Evolutionary conservation across 2,113 vertebrate species (phyloP).

Genomic region (Vidua macroura): DNA sequence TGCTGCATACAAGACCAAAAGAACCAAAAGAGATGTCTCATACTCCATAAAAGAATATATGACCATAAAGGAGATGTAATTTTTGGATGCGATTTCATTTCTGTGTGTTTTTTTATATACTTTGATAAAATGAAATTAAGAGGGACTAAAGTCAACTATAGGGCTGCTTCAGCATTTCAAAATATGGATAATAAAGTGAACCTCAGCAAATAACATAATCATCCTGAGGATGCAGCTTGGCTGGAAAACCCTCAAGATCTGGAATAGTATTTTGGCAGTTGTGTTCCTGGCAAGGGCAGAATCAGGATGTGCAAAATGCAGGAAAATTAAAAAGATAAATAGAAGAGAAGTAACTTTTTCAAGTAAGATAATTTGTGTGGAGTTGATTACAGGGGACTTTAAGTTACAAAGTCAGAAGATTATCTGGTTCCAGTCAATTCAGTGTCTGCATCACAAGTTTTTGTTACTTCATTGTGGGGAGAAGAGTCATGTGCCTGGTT

Average conservation of each 20-base stretch:
- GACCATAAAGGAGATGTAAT: neutral
- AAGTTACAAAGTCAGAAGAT: neutral
- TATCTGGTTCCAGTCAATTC: neutral
- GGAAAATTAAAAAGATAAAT: neutral
- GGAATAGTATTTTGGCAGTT: neutral
- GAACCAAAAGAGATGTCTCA: neutral
- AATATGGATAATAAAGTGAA: neutral
- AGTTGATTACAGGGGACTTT: neutral
- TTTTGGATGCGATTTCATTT: neutral
- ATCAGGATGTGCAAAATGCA: neutral
- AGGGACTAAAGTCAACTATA: neutral
- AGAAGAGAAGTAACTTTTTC: neutral
- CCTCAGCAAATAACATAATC: neutral
- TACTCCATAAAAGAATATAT: neutral
- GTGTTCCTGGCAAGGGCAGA: neutral
- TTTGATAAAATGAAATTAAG: neutral
- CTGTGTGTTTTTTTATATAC: neutral
- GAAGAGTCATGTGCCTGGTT: neutral
- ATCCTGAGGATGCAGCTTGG: neutral
- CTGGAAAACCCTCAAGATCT: neutral
- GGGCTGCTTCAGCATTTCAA: neutral
- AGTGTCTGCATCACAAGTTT: neutral
- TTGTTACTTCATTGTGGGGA: neutral
- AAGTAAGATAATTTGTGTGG: neutral
- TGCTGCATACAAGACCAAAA: neutral